Conservation (phyloP, 2,113 vertebrate species). For the Octodon degus region DNA sequence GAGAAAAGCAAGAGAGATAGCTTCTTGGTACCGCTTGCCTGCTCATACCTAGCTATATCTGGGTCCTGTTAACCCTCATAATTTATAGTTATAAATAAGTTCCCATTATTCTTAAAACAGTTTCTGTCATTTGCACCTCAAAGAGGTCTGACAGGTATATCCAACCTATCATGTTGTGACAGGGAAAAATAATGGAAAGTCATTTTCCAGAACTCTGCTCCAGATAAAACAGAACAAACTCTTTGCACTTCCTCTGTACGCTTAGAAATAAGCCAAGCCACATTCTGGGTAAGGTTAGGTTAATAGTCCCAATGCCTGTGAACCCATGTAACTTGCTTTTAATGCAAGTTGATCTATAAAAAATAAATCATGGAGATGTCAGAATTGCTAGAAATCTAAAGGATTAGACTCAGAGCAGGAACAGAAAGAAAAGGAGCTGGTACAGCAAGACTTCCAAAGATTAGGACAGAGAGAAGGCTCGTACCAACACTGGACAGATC, state of each 20-base stretch:
- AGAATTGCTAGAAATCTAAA: not conserved
- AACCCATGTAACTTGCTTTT: not conserved
- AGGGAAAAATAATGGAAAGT: not conserved
- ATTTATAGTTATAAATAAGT: constrained; percentile 37
- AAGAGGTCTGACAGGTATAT: constrained; percentile 54
- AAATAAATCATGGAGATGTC: not conserved
- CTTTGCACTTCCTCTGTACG: not conserved
- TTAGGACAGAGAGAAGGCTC: not conserved
- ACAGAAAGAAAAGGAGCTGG: not conserved
- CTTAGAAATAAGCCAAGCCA: not conserved
- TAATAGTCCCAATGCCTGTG: not conserved
- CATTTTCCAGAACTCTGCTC: constrained; percentile 18
- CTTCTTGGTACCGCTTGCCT: not conserved
- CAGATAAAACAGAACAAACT: constrained; percentile 12
- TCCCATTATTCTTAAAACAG: constrained; percentile 48
- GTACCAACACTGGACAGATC: fast-evolving
- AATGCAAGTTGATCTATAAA: not conserved
- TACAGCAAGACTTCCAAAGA: not conserved
- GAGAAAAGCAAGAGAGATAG: not conserved
- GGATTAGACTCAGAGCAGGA: not conserved
- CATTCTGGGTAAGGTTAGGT: not conserved
- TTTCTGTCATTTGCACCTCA: constrained; percentile 47
- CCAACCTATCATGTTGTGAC: not conserved
- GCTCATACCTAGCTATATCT: not conserved
- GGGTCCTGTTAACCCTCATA: not conserved